Evolutionary conservation across 2,888 invertebrate species (phyloP).

Genomic region (Archips xylosteana): DNA sequence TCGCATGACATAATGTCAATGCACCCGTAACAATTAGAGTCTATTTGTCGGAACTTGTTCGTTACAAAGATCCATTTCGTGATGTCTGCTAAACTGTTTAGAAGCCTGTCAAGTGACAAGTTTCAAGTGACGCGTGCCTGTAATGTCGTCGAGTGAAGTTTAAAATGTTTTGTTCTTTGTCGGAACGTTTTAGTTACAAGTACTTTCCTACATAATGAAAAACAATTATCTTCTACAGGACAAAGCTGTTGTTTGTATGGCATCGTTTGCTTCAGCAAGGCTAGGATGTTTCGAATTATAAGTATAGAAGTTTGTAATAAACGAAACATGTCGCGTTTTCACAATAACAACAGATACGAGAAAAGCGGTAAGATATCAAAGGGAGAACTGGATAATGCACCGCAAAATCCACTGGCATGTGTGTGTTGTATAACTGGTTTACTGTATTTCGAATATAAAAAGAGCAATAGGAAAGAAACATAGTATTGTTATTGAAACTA

Average conservation of each 20-base stretch:
- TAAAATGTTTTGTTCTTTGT: constrained; percentile 18
- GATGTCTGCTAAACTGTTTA: constrained; percentile 19
- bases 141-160: background rate
- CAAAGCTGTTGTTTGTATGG: background rate
- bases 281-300: background rate
- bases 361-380: constrained; percentile 6
- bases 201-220: constrained; percentile 1
- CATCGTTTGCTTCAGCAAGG: background rate
- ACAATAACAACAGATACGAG: background rate
- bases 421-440: background rate
- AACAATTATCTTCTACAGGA: background rate
- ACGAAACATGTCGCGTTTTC: background rate
- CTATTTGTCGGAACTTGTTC: constrained; percentile 9
- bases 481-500: background rate
- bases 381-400: constrained; percentile 2
- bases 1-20: background rate
- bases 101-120: constrained; percentile 20
- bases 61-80: constrained; percentile 11
- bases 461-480: background rate
- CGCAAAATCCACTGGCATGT: background rate
- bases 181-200: constrained; percentile 10
- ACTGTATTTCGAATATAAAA: background rate
- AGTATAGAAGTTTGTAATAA: background rate
- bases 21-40: constrained; percentile 13
- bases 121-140: constrained; percentile 25